phyloP scores from a whole-genome alignment of 2,888 invertebrate species.

The Scelioninae gen. 1 region DNA sequence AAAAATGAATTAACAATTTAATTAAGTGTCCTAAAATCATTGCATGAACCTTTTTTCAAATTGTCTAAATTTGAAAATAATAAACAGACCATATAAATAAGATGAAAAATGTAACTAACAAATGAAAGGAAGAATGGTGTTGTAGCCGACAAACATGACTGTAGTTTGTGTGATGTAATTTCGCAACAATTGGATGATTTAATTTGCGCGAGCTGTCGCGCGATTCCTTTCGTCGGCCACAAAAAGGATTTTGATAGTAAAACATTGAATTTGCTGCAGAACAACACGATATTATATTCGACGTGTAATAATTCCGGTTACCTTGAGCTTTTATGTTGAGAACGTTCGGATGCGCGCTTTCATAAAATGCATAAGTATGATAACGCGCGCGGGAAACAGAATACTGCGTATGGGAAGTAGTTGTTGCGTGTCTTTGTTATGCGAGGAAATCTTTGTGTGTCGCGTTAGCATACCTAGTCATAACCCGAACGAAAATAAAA shows the following conservation, averaged over 20 bases:
- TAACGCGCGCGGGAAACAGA: constrained; percentile 35
- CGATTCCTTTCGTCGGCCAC: background rate
- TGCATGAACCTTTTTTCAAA: too few species aligned
- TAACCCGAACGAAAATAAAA: constrained; percentile 63
- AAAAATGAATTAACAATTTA: too few species aligned
- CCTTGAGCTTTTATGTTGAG: constrained; percentile 51
- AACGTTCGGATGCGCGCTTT: constrained; percentile 44
- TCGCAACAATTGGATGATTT: background rate
- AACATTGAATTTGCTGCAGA: constrained; percentile 34
- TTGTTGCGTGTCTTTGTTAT: constrained; percentile 62
- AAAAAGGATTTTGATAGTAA: constrained; percentile 27
- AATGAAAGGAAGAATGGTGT: background rate
- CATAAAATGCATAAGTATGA: constrained; percentile 56
- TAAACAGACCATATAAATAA: too few species aligned
- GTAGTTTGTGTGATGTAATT: too few species aligned
- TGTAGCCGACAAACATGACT: too few species aligned
- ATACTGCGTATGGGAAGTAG: constrained; percentile 47
- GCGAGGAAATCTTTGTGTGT: constrained; percentile 46
- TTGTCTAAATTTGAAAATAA: too few species aligned
- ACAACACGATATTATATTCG: constrained; percentile 44
- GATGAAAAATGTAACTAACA: background rate
- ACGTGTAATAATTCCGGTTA: constrained; percentile 58
- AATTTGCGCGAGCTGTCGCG: background rate
- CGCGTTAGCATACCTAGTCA: constrained; percentile 44
- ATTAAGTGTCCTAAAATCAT: too few species aligned